phyloP scores from a whole-genome alignment of 2,797 vertebrate genomes.

The Atherinosoma microstoma region DNA sequence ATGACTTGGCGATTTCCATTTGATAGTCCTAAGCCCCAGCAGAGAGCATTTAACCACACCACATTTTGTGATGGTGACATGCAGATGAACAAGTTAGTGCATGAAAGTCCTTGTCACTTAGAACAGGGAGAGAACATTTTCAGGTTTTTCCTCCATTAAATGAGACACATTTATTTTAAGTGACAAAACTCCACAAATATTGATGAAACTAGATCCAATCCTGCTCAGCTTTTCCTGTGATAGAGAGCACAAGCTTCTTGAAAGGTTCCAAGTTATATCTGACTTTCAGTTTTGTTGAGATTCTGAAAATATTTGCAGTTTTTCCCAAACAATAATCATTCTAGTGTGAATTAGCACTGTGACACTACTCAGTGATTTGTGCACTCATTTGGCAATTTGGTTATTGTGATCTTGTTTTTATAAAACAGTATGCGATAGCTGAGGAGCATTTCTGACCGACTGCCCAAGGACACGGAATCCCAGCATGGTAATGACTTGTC shows the following conservation, averaged over 20 bases:
- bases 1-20: constrained; percentile 62
- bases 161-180: not conserved
- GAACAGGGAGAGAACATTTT: not conserved
- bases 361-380: too few relatives aligned
- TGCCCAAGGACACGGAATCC: too few relatives aligned
- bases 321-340: too few relatives aligned
- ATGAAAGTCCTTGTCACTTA: not conserved
- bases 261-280: not conserved
- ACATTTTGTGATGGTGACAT: not conserved
- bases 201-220: not conserved
- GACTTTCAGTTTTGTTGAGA: not conserved
- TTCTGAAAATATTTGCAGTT: not conserved
- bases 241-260: not conserved
- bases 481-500: too few relatives aligned
- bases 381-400: too few relatives aligned
- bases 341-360: too few relatives aligned
- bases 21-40: constrained; percentile 27
- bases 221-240: not conserved
- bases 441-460: too few relatives aligned
- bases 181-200: not conserved
- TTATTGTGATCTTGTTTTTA: too few relatives aligned
- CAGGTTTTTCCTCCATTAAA: not conserved
- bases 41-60: constrained; percentile 13
- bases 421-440: too few relatives aligned
- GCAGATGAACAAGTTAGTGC: not conserved